Percentiles rank a stretch among this genome's conserved stretches.
Conservation (phyloP, 2,113 vertebrate species). For the Mohoua ochrocephala region DNA sequence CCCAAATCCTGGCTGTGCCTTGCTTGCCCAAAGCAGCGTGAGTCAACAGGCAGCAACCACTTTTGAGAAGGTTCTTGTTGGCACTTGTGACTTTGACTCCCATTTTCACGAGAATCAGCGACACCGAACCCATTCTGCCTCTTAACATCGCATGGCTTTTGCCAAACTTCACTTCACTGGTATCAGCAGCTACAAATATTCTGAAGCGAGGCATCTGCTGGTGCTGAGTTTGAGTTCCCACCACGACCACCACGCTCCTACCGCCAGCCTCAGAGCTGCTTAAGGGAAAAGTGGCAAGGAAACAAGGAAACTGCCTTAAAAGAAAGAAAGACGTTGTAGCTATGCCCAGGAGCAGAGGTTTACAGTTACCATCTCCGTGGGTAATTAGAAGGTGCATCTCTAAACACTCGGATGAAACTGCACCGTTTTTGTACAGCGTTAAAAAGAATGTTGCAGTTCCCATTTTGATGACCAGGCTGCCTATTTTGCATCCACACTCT, state of each 20-base stretch:
- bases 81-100: not conserved
- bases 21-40: not conserved
- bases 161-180: not conserved
- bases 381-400: not conserved
- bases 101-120: not conserved
- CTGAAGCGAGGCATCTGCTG: not conserved
- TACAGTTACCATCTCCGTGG: no score
- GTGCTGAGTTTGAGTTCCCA: not conserved
- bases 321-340: not conserved
- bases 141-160: not conserved
- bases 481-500: not conserved
- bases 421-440: rapidly evolving
- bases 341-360: not conserved
- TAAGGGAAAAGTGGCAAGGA: not conserved
- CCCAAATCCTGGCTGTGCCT: not conserved
- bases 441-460: not conserved
- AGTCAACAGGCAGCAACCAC: not conserved
- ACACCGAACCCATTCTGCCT: not conserved
- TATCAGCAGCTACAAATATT: not conserved
- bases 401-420: not conserved
- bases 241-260: rapidly evolving
- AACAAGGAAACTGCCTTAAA: not conserved
- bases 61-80: not conserved
- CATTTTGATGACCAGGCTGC: not conserved
- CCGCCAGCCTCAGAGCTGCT: not conserved